Evolutionary conservation across 2,888 invertebrate genomes (phyloP).

Genomic region (Drosophila fulvimacula): DNA sequence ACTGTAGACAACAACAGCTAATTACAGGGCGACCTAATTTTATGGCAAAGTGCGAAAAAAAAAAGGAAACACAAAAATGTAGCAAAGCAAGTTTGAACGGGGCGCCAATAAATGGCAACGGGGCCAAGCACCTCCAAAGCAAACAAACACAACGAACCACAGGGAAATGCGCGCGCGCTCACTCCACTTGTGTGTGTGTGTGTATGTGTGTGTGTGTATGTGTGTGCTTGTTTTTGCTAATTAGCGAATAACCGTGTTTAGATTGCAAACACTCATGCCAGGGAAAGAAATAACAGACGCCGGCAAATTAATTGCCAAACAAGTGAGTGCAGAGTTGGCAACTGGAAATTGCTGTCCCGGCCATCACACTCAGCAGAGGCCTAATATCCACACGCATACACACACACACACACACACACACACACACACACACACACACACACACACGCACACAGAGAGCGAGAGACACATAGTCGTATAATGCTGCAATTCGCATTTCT

Average conservation of each 20-base stretch:
- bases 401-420: constrained; percentile 2
- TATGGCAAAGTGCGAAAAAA: constrained; percentile 62
- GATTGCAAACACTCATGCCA: constrained; percentile 81
- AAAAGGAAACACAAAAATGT: constrained; percentile 38
- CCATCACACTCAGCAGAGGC: constrained; percentile 39
- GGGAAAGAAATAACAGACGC: constrained; percentile 73
- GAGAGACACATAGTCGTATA: constrained; percentile 18
- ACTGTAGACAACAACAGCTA: constrained; percentile 68
- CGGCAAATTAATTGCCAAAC: constrained; percentile 79
- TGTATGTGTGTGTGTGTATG: constrained; percentile 38
- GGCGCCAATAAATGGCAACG: constrained; percentile 75
- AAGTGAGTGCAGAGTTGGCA: constrained; percentile 77
- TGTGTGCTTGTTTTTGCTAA: constrained; percentile 77
- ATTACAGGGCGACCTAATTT: constrained; percentile 74
- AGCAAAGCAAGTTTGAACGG: constrained; percentile 39
- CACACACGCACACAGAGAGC: no score
- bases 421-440: constrained; percentile 34
- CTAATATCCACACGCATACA: constrained; percentile 51
- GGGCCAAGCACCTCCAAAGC: constrained; percentile 73
- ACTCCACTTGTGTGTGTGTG: constrained; percentile 18
- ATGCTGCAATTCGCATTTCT: constrained; percentile 69
- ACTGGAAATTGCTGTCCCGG: constrained; percentile 66
- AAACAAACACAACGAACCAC: constrained; percentile 64
- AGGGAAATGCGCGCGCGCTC: constrained; percentile 53
- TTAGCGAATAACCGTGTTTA: constrained; percentile 82